Conservation (phyloP, 2,113 vertebrate genomes). For the Pelodiscus sinensis region DNA sequence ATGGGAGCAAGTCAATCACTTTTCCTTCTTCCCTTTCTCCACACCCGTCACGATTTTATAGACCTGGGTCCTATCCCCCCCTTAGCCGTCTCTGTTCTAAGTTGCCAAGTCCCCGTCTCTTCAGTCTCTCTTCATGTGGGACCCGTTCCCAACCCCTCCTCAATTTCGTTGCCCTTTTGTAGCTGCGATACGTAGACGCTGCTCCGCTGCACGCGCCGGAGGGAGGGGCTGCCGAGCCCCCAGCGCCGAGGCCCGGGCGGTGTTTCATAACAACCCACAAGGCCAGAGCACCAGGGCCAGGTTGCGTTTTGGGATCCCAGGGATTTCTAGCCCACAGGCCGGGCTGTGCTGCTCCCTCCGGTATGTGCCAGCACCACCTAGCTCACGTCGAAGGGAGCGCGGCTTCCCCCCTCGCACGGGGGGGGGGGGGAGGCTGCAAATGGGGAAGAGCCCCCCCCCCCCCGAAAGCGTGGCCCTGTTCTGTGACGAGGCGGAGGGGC, state of each 20-base stretch:
- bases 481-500: not conserved
- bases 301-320: not conserved
- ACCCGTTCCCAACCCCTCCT: no score
- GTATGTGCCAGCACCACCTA: not conserved
- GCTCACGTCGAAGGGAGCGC: not conserved
- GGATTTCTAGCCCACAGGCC: not conserved
- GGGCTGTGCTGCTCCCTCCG: not conserved
- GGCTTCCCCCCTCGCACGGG: not conserved
- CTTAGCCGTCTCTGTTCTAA: no score
- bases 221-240: not conserved
- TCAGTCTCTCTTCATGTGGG: no score
- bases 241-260: not conserved
- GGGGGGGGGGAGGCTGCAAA: not conserved
- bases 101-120: no score
- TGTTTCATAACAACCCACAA: not conserved
- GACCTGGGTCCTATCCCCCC: no score
- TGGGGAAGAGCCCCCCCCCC: no score
- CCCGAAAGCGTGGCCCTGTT: not conserved
- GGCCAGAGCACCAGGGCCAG: not conserved
- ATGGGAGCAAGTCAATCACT: no score
- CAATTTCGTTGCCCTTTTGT: no score
- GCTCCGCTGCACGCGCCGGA: not conserved
- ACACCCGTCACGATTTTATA: no score
- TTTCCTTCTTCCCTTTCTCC: no score
- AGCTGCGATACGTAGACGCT: not conserved